Evolutionary conservation across 1,140 invertebrate species (phyloP), one percentile per base, ranked within the genome.

Genomic region (Danaus melanippus): DNA sequence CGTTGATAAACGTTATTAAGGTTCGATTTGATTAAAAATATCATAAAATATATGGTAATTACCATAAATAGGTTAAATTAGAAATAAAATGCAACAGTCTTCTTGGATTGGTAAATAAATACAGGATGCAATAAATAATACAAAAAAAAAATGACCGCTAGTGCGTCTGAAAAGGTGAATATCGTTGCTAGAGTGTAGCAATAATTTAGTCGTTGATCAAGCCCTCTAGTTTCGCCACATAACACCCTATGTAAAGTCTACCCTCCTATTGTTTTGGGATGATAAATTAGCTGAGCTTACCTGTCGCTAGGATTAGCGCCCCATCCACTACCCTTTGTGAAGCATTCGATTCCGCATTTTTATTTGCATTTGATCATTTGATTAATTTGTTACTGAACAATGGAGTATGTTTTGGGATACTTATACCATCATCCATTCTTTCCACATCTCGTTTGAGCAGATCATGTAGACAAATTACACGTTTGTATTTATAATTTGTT

Each of bases 201-300:
- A 65, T 63, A 67, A 67, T 67, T 67, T 62, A 65, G 58, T 50
- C 40, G 58, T 68, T 64, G 61, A 69, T 68, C 58, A 52, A 60
- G 66, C 67, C 69, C 76, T 69, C 67, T 72, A 69, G 58, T 69
- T 68, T 57, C 47, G 42, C 15, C 58, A 74, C 67, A 76, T 69
- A 72, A 66, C 50, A 47, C 53, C 56, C 65, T 72, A 73, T 75
- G 65, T 75, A 64, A 67, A 65, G 59, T 62, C 59, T 66, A 66
- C 66, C 70, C 77, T 72, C 69, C 74, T 61, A 72, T 84, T 84
- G 79, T 80, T 82, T 71, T 56, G 73, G 71, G 67, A 82, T 82
- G 76, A 82, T 82, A 79, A 82, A 82, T 82, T 82, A 79, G 74
- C 67, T 41, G 47, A 73, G 79, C 76, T 79, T 79, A 82, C 79